These are phyloP conservation scores for Netta rufina DNA, from an alignment of 2,797 vertebrate species.

Conservation along the genomic window DNA sequence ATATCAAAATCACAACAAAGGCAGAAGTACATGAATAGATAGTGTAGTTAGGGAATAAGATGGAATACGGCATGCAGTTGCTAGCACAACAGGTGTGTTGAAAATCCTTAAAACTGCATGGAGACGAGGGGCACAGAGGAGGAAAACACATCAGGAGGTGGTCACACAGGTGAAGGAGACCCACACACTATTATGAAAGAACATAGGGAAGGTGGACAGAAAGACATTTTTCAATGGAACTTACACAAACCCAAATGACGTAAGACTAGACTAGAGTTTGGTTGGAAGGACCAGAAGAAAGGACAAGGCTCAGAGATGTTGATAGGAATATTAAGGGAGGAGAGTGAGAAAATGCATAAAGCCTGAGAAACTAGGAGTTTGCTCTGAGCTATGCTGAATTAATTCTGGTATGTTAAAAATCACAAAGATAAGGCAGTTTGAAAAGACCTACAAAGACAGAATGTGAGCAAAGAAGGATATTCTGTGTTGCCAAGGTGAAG, in stretches of 20 bases:
- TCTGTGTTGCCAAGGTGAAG: background rate
- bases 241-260: background rate
- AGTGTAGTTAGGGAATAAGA: background rate
- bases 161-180: background rate
- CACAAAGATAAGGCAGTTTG: background rate
- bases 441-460: background rate
- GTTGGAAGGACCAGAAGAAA: background rate
- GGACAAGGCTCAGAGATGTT: background rate
- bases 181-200: background rate
- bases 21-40: background rate
- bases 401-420: background rate
- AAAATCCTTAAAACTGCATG: background rate
- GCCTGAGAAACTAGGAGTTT: background rate
- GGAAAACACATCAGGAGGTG: background rate
- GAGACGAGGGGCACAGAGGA: background rate
- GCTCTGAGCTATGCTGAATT: background rate
- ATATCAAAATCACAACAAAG: background rate
- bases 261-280: background rate
- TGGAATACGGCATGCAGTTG: background rate
- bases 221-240: background rate
- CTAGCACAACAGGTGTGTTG: background rate
- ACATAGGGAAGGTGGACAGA: background rate
- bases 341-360: background rate
- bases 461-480: background rate
- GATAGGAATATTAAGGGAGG: background rate